Evolutionary conservation across 1,140 invertebrate genomes (phyloP), one percentile per base, ranked within the genome.

Genomic region (Cyphomyrmex costatus): DNA sequence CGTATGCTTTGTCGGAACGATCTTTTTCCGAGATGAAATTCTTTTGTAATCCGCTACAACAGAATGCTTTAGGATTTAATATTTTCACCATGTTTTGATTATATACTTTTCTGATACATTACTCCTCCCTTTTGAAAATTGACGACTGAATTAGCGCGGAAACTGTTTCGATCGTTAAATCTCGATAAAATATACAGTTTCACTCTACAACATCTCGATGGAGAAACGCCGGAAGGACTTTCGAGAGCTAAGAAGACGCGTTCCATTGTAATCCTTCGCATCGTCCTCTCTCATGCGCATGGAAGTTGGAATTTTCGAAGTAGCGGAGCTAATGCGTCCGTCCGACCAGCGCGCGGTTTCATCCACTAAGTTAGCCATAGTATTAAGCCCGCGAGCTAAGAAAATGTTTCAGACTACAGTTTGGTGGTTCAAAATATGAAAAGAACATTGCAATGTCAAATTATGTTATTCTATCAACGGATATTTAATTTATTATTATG

Each of bases 221-320:
- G 19, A 58, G 36, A 82, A 71, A 73, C 51, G 53, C 79, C 79
- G 79, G 79, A 73, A 82, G 79, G 79, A 60, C 33, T 82, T 73
- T 82, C n/a, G 79, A 60, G 19, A 73, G 16, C 79, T 16, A 71
- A 42, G 51, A 82, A 46, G 66, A 73, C 19, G 53, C 76, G 36
- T 82, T 82, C 24, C 36, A 53, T 46, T 71, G 51, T 82, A 82
- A 42, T 49, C 66, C 33, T 56, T 82, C 79, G 79, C 49, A 46
- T 60, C 53, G 66, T 82, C 33, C 51, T 82, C 66, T 30, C 65
- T 71, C 19, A 68, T 60, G 53, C 51, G 33, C 24, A 46, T 19
- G 53, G 33, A 80, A 80, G 77, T 80, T 61, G 24, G 77, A 73
- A 82, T 82, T 82, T 82, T 73, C 79, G 53, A 82, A 82, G 79